A percentile compares a stretch with the other conserved stretches of the same genome.
Conservation (phyloP, 2,113 vertebrate genomes). For the Atrichornis clamosus region DNA sequence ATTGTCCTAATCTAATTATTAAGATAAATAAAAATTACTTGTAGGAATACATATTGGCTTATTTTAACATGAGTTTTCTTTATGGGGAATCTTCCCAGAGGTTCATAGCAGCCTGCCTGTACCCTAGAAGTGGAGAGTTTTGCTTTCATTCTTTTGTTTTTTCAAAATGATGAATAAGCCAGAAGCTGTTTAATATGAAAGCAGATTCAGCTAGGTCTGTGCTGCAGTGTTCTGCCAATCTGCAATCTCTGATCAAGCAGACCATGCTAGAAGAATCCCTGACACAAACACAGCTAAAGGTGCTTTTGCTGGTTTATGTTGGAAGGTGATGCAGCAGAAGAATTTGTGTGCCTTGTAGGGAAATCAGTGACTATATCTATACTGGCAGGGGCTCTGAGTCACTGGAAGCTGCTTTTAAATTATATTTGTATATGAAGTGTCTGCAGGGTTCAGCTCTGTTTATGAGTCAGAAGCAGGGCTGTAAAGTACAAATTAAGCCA, state of each 20-base stretch:
- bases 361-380: neutral
- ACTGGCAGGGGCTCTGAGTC: conserved; percentile 25
- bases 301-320: neutral
- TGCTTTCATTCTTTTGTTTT: neutral
- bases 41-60: neutral
- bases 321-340: conserved; percentile 11
- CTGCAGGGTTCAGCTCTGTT: conserved; percentile 5
- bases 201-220: neutral
- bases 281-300: neutral
- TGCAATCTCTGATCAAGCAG: neutral
- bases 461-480: conserved; percentile 10
- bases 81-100: neutral
- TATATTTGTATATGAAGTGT: neutral
- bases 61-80: neutral
- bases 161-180: neutral
- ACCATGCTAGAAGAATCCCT: neutral
- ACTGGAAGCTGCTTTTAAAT: neutral
- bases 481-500: neutral
- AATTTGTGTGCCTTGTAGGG: neutral
- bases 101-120: neutral
- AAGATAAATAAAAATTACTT: neutral
- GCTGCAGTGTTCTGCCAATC: neutral
- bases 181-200: neutral
- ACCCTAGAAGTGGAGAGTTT: rapidly evolving
- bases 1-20: neutral